A percentile compares a stretch with the other conserved stretches of the same genome.
Conservation (phyloP, 2,113 vertebrate species). For the Clarias batrachus region DNA sequence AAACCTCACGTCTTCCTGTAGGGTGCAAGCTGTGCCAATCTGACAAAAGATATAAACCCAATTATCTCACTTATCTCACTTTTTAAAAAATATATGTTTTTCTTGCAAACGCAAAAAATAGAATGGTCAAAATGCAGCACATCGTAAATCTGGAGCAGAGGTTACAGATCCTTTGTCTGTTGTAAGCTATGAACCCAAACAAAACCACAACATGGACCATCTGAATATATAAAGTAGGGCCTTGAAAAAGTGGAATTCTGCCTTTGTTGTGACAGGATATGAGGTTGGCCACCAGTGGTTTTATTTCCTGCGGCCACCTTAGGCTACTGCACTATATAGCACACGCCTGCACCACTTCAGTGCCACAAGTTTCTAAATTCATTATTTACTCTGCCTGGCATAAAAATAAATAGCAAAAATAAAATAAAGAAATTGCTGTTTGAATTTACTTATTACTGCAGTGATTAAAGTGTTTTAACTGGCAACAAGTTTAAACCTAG, state of each 20-base stretch:
- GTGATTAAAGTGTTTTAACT: too few species aligned
- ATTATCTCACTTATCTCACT: not conserved
- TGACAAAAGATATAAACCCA: slow-evolving; percentile 3
- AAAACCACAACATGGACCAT: not conserved
- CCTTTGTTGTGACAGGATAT: slow-evolving; percentile 36
- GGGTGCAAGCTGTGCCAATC: not conserved
- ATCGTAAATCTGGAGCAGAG: slow-evolving; percentile 15
- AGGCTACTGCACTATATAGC: not conserved
- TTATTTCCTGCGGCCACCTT: slow-evolving; percentile 24
- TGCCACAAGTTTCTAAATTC: not conserved
- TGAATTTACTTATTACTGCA: too few species aligned
- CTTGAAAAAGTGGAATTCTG: slow-evolving; percentile 1
- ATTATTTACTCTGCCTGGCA: not conserved
- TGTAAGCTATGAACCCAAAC: not conserved
- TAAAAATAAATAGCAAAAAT: too few species aligned
- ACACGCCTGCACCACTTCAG: not conserved
- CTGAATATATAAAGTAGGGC: not conserved
- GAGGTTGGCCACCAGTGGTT: slow-evolving; percentile 33
- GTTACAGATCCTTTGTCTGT: not conserved
- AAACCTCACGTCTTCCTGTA: slow-evolving; percentile 15
- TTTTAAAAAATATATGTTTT: not conserved
- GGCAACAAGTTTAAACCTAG: too few species aligned
- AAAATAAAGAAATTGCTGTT: too few species aligned
- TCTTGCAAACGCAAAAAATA: not conserved
- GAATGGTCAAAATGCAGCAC: not conserved